A percentile compares a stretch with the other conserved stretches of the same genome.
Evolutionary conservation across 2,113 vertebrate species (phyloP).

Genomic region (Beaufortia kweichowensis): DNA sequence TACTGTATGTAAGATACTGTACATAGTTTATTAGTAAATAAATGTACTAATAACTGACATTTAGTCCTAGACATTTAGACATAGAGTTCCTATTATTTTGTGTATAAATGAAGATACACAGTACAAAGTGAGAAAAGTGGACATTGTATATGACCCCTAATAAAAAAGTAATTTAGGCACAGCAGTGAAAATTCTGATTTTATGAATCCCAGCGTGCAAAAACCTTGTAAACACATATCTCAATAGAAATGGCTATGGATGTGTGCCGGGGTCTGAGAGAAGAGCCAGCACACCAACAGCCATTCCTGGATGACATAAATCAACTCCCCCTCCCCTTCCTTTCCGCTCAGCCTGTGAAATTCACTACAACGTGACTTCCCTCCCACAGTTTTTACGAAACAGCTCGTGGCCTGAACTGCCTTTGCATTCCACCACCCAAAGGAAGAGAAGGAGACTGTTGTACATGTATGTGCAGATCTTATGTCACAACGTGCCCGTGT

Average conservation of each 20-base stretch:
- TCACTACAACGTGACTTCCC: conserved; percentile 51
- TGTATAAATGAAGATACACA: too few species aligned
- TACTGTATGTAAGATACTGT: too few species aligned
- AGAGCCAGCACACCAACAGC: conserved; percentile 15
- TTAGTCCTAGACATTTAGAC: too few species aligned
- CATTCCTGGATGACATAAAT: conserved; percentile 51
- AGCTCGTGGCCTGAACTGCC: conserved; percentile 47
- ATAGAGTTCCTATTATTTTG: too few species aligned
- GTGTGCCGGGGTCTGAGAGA: conserved; percentile 20
- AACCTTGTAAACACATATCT: conserved; percentile 34
- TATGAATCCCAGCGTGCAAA: conserved; percentile 5
- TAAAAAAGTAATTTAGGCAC: not conserved
- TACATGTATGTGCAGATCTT: conserved; percentile 21
- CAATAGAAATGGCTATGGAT: conserved; percentile 42
- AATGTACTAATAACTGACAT: too few species aligned
- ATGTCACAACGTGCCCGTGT: conserved; percentile 25
- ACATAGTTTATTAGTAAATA: too few species aligned
- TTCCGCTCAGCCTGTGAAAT: conserved; percentile 47
- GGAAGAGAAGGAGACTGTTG: conserved; percentile 25
- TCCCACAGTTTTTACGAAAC: conserved; percentile 42
- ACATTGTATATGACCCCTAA: too few species aligned
- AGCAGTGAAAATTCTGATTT: not conserved
- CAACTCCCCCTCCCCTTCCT: conserved; percentile 38
- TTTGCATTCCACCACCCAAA: conserved; percentile 45
- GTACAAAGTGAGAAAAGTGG: too few species aligned